Evolutionary conservation across 2,797 vertebrate genomes (phyloP).

Genomic region (Telmatherina bonti): DNA sequence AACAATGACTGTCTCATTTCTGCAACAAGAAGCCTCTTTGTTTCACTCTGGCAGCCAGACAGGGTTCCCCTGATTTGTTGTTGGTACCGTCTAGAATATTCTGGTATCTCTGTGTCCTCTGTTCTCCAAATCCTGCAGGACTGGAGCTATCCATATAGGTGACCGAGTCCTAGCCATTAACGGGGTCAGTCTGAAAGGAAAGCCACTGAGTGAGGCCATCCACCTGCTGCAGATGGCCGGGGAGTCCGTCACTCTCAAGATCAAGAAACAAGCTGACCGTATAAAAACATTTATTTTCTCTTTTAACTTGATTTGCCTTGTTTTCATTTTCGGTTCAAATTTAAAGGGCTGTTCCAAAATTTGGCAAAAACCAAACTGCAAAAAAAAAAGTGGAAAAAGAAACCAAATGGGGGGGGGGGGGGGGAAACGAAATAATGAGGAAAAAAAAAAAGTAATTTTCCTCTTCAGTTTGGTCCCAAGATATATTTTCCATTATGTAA

Average conservation of each 20-base stretch:
- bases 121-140: constrained; percentile 81
- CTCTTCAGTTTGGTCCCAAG: not conserved
- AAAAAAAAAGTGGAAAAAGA: not conserved
- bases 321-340: not conserved
- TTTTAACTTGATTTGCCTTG: not conserved
- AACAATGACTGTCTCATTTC: constrained; percentile 60
- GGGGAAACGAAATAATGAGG: not conserved
- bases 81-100: constrained; percentile 57
- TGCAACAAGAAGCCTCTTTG: constrained; percentile 66
- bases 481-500: not conserved
- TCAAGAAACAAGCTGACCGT: constrained; percentile 94
- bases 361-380: not conserved
- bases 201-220: constrained; percentile 96
- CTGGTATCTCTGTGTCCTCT: constrained; percentile 51
- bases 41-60: constrained; percentile 57
- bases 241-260: constrained; percentile 96
- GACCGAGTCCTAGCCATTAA: constrained; percentile 97
- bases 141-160: constrained; percentile 95
- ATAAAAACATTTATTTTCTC: constrained; percentile 41
- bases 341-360: not conserved
- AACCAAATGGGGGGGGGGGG: not conserved
- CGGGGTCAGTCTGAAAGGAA: constrained; percentile 95
- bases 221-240: constrained; percentile 96
- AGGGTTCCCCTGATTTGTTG: constrained; percentile 17
- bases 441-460: too few relatives aligned